phyloP scores from a whole-genome alignment of 2,888 invertebrate species.

The Exephanes ischioxanthus region DNA sequence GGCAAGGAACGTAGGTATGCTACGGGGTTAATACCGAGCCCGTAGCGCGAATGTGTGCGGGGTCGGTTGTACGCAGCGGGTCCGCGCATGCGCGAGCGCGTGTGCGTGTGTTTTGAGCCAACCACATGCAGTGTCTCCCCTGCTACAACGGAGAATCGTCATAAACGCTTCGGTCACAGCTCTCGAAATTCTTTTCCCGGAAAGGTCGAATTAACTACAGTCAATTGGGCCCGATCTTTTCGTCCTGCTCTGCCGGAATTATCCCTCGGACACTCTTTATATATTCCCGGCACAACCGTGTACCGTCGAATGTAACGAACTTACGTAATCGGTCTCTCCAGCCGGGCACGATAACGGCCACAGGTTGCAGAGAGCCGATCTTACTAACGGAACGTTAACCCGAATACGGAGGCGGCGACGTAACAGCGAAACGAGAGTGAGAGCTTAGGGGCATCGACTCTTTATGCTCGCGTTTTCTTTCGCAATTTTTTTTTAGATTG shows the following conservation, averaged over 20 bases:
- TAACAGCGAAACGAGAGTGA: slow-evolving; percentile 59
- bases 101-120: neutral
- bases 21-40: slow-evolving; percentile 62
- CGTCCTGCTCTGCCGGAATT: slow-evolving; percentile 23
- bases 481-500: neutral
- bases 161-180: slow-evolving; percentile 3
- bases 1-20: slow-evolving; percentile 45
- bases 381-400: slow-evolving; percentile 59
- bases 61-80: neutral
- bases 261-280: neutral
- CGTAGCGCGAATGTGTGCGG: neutral
- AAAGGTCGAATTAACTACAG: slow-evolving; percentile 64
- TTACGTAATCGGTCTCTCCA: slow-evolving; percentile 59
- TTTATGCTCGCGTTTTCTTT: slow-evolving; percentile 36
- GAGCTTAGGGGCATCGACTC: slow-evolving; percentile 57
- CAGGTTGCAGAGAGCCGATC: slow-evolving; percentile 57
- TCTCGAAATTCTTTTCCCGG: slow-evolving; percentile 58
- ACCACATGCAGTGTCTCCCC: slow-evolving; percentile 9
- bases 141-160: slow-evolving; percentile 42
- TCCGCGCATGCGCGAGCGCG: neutral
- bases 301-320: slow-evolving; percentile 33
- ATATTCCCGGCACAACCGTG: slow-evolving; percentile 30
- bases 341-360: slow-evolving; percentile 53
- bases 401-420: slow-evolving; percentile 29
- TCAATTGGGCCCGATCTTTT: slow-evolving; percentile 65